Evolutionary conservation across 2,113 vertebrate genomes (phyloP), one percentile per base, ranked within the genome.

Genomic region (Melanerpes formicivorus): DNA sequence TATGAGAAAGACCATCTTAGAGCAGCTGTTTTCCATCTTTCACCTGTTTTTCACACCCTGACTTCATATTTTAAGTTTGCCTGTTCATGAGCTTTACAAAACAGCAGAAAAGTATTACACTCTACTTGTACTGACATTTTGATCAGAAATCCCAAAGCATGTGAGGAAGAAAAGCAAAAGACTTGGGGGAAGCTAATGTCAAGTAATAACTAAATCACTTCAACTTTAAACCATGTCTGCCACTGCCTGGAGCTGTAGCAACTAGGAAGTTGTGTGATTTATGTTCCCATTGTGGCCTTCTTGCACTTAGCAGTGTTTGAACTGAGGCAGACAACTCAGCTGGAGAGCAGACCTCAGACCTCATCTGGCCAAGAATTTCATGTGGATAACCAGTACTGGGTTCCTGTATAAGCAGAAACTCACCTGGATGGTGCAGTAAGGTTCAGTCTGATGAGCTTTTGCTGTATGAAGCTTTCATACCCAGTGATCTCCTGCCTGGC

Each of bases 331-430:
- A 30, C 50, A n/a, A 27, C 44, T 75, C 29, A 5, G 0, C 2
- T 40, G 74, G 60, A 75, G 74, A 65, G 23, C 73, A 42, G 27
- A 48, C 19, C 30, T 60, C 7, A n/a, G 50, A 52, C 22, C 50
- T 46, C 50, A 10, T 75, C 55, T 14, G 6, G 42, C 37, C 46
- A 42, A 16, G 37, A 42, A 15, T 50, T 44, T 23, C 7, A 5
- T 6, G 15, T 34, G 44, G 52, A 37, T 29, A 50, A 59, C 30
- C 1, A 3, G 40, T 62, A 42, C 30, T 0, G 1, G n/a, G 50
- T 52, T n/a, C 55, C 25, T 48, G 58, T 14, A 34, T 0, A 1
- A 60, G 37, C 10, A 27, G 59, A 75, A 64, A 6, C 37, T 70
- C 64, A 30, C 14, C 34, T 32, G 44, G 52, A 17, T 21, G 10